Conservation (phyloP, 2,113 vertebrate species). For the Cathartes aura region DNA sequence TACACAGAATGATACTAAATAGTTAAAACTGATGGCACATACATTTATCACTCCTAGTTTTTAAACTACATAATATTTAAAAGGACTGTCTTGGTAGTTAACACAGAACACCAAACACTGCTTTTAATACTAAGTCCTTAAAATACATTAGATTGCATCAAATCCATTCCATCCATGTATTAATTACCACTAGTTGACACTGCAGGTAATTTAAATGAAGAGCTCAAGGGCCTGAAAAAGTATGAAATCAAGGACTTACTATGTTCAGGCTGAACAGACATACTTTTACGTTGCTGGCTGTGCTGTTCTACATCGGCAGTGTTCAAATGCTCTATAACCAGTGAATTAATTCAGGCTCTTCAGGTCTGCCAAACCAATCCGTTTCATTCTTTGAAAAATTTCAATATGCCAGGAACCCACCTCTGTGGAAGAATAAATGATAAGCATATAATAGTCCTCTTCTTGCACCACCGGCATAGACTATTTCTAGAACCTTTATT, state of each 20-base stretch:
- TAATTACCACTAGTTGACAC: constrained; percentile 26
- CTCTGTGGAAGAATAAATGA: not conserved
- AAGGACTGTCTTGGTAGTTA: not conserved
- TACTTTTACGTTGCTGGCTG: not conserved
- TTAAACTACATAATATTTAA: not conserved
- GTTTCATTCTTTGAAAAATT: not conserved
- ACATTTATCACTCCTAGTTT: not conserved
- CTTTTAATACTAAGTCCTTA: not conserved
- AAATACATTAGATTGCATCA: not conserved
- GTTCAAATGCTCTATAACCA: not conserved
- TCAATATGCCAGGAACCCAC: not conserved
- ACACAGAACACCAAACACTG: not conserved
- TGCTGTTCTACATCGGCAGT: not conserved
- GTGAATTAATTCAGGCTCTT: not conserved
- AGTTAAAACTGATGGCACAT: not conserved
- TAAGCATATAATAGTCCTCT: not conserved
- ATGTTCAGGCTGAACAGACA: not conserved
- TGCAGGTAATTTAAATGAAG: not conserved
- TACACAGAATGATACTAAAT: not conserved
- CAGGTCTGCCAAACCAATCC: not conserved
- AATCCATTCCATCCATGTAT: not conserved
- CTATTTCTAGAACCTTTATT: not conserved
- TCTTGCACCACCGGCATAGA: not conserved
- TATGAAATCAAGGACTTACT: not conserved
- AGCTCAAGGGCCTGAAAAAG: constrained; percentile 4